Evolutionary conservation across 2,888 invertebrate species (phyloP).

Genomic region (Prosapia bicincta): DNA sequence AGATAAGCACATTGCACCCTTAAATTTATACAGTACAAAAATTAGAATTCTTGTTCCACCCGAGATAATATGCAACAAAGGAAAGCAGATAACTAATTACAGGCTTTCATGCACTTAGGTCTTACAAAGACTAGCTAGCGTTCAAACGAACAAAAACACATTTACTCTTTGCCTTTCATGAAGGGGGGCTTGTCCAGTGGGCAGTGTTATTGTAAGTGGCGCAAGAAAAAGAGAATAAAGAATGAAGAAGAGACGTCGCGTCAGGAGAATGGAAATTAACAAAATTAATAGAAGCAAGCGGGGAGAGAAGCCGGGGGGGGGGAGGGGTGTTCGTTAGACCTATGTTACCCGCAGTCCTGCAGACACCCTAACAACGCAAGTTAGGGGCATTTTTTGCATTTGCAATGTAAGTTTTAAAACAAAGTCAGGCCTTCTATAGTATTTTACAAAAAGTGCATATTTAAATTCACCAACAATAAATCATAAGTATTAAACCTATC

Average conservation of each 20-base stretch:
- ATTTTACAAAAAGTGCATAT: too few species aligned
- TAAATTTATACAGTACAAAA: too few species aligned
- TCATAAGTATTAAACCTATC: too few species aligned
- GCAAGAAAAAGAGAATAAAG: neutral
- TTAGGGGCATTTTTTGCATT: too few species aligned
- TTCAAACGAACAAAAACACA: neutral
- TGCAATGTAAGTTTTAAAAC: too few species aligned
- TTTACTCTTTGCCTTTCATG: neutral
- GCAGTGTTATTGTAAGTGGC: neutral
- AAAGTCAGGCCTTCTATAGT: too few species aligned
- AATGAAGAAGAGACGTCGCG: neutral
- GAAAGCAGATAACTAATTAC: neutral
- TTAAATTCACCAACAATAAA: too few species aligned
- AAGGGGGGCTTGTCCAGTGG: neutral
- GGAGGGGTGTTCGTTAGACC: neutral
- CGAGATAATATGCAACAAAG: neutral
- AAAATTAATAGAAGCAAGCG: neutral
- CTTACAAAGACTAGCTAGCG: neutral
- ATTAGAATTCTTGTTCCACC: neutral
- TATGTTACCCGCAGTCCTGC: neutral
- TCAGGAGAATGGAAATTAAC: neutral
- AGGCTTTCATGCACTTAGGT: neutral
- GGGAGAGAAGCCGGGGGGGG: neutral
- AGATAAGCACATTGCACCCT: too few species aligned
- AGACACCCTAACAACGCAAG: neutral